Conservation (phyloP, 2,888 invertebrate species). For the Ligdia adustata region DNA sequence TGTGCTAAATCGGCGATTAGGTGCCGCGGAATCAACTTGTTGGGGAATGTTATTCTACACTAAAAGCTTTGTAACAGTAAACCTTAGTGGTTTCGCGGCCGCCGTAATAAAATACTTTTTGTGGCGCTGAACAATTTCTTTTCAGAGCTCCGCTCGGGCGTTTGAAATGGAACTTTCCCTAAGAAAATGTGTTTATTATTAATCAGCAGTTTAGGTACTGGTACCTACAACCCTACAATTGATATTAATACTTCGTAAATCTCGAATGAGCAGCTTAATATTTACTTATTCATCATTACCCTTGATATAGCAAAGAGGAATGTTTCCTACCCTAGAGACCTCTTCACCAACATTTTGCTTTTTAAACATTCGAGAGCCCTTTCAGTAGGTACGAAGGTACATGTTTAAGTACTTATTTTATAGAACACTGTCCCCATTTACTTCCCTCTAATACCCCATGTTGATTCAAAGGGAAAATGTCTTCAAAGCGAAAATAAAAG, state of each 20-base stretch:
- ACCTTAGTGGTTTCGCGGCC: conserved; percentile 34
- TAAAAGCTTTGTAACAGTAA: conserved; percentile 50
- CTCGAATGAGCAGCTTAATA: conserved; percentile 8
- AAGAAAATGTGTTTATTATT: conserved; percentile 13
- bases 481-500: conserved; percentile 13
- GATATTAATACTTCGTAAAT: conserved; percentile 6
- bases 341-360: not conserved
- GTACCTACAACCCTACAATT: too few relatives aligned
- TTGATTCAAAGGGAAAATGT: conserved; percentile 3
- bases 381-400: not conserved
- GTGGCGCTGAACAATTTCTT: conserved; percentile 29
- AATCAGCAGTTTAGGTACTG: not conserved
- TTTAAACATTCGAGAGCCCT: not conserved
- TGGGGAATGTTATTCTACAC: conserved; percentile 41
- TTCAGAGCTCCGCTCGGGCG: conserved; percentile 15
- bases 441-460: not conserved
- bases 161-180: conserved; percentile 19
- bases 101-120: conserved; percentile 34
- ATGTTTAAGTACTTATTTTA: not conserved
- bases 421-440: not conserved
- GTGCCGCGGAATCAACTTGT: conserved; percentile 56
- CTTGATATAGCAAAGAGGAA: not conserved
- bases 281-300: not conserved
- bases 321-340: not conserved
- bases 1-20: conserved; percentile 66